Percentiles rank a stretch among this genome's conserved stretches.
These are phyloP conservation scores for Lutra lutra DNA, from an alignment of 2,797 vertebrate species.

Conservation along the genomic window DNA sequence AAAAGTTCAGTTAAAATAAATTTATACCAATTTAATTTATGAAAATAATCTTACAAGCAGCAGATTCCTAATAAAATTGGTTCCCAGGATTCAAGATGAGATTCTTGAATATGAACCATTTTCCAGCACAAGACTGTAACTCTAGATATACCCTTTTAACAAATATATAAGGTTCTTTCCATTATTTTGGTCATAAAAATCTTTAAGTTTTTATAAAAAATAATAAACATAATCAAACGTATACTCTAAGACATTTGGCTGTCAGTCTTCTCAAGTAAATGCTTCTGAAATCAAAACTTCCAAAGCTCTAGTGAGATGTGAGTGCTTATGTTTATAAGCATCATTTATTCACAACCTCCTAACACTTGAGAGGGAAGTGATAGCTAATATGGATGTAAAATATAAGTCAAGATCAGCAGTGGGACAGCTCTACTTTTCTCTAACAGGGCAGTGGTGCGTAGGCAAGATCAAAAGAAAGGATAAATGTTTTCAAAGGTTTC, in stretches of 20 bases:
- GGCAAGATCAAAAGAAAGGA: not conserved
- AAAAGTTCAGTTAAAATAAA: constrained; percentile 38
- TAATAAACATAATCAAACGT: not conserved
- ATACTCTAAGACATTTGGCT: not conserved
- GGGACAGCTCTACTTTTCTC: not conserved
- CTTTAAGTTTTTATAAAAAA: not conserved
- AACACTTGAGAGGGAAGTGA: not conserved
- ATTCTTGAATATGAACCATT: not conserved
- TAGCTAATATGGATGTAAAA: not conserved
- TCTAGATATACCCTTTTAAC: not conserved
- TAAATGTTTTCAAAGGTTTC: not conserved
- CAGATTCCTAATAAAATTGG: not conserved
- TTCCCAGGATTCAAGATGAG: not conserved
- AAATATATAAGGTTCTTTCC: not conserved
- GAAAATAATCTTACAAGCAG: not conserved
- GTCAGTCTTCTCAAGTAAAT: not conserved
- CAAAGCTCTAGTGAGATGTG: not conserved
- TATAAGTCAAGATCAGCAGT: not conserved
- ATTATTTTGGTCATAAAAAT: not conserved
- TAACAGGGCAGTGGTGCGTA: not conserved
- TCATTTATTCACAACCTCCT: not conserved
- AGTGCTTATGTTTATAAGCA: not conserved
- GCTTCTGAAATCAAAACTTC: constrained; percentile 39
- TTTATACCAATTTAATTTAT: not conserved
- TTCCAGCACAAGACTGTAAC: not conserved